Percentiles rank a stretch among this genome's conserved stretches.
phyloP scores from a whole-genome alignment of 2,888 invertebrate species.

The Sinopyrophorus schimmeli region DNA sequence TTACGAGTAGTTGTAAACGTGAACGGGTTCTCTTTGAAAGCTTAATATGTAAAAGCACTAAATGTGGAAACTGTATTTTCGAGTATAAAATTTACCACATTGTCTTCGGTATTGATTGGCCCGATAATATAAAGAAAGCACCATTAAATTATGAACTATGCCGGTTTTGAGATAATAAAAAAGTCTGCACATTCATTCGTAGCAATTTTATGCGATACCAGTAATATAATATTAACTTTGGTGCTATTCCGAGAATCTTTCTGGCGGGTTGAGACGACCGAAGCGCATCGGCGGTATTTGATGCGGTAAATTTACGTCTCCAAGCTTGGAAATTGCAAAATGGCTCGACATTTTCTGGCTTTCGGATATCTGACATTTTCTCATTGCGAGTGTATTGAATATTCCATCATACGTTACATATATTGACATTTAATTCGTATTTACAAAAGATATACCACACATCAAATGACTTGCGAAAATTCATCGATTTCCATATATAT shows the following conservation, averaged over 20 bases:
- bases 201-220: no score
- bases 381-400: constrained; percentile 37
- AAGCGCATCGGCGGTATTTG: constrained; percentile 39
- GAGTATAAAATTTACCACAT: background rate
- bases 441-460: no score
- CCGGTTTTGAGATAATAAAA: no score
- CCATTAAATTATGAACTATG: no score
- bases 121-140: no score
- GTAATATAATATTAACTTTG: constrained; percentile 22
- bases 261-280: constrained; percentile 23
- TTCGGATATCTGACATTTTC: constrained; percentile 50
- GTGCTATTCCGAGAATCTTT: constrained; percentile 19
- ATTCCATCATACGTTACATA: constrained; percentile 37
- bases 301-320: constrained; percentile 47
- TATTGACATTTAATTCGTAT: constrained; percentile 39
- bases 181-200: no score
- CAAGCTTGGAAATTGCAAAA: constrained; percentile 46
- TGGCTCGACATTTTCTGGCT: constrained; percentile 50
- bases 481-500: no score
- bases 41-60: constrained; percentile 18
- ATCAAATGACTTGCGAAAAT: no score
- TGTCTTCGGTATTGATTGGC: no score
- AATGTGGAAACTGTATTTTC: no score
- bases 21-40: constrained; percentile 12
- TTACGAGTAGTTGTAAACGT: constrained; percentile 22